Percentiles rank a stretch among this genome's conserved stretches.
Conservation (phyloP, 1,140 invertebrate genomes). For the Magallana angulata region DNA sequence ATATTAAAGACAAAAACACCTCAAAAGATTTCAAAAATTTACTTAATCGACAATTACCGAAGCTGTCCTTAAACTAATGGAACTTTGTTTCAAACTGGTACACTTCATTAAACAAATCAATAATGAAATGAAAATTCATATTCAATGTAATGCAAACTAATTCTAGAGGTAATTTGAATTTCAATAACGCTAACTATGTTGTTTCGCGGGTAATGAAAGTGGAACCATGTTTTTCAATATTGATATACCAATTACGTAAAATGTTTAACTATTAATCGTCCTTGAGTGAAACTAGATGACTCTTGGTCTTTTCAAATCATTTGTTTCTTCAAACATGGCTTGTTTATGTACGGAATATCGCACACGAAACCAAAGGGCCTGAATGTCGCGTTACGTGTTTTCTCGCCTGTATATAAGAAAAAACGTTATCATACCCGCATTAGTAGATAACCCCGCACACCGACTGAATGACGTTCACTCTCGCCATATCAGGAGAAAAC, state of each 20-base stretch:
- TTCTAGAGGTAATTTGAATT: too few species aligned
- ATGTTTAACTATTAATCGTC: background rate
- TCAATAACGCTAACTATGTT: too few species aligned
- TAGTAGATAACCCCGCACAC: background rate
- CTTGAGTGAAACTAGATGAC: background rate
- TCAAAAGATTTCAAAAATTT: too few species aligned
- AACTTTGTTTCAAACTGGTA: too few species aligned
- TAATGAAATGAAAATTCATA: too few species aligned
- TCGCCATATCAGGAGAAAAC: background rate
- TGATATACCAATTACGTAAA: background rate
- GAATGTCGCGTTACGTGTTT: background rate
- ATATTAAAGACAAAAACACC: too few species aligned
- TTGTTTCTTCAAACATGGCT: background rate
- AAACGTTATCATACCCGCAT: background rate
- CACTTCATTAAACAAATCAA: too few species aligned
- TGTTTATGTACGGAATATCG: background rate
- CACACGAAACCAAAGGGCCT: background rate
- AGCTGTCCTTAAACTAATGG: too few species aligned
- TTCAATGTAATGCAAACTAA: too few species aligned
- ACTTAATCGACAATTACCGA: too few species aligned
- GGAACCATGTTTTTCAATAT: background rate
- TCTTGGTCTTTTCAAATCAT: background rate
- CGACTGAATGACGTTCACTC: background rate
- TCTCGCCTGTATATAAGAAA: slow-evolving; percentile 15
- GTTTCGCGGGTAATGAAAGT: background rate